These are phyloP conservation scores for Fukomys damarensis DNA, from an alignment of 2,113 vertebrate species.

Conservation along the genomic window DNA sequence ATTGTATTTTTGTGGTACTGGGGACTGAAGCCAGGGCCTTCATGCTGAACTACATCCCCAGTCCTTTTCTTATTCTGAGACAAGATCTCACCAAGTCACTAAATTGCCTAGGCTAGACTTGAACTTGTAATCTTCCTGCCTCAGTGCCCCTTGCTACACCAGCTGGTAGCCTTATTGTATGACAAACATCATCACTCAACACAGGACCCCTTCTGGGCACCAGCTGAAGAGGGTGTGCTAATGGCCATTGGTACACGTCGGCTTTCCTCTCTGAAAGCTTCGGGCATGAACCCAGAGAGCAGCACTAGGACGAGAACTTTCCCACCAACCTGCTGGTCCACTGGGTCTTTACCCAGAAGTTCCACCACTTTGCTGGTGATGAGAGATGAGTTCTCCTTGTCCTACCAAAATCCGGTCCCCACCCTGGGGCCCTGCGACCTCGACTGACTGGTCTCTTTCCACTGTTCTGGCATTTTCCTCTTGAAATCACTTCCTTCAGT, in stretches of 20 bases:
- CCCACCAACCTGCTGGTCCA: not conserved
- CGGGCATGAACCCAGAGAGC: not conserved
- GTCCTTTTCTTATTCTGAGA: not conserved
- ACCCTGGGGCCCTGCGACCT: no score
- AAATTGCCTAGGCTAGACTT: not conserved
- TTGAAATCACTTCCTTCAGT: not conserved
- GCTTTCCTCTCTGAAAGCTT: not conserved
- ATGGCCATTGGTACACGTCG: fast-evolving
- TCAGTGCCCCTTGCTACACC: not conserved
- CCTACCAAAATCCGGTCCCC: no score
- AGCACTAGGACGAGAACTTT: not conserved
- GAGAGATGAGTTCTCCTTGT: not conserved
- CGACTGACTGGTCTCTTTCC: not conserved
- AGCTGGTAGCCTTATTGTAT: not conserved
- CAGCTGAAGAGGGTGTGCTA: not conserved
- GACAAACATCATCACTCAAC: fast-evolving
- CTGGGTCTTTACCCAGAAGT: no score
- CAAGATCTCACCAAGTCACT: not conserved
- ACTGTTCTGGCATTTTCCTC: not conserved
- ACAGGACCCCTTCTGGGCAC: not conserved
- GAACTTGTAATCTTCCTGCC: not conserved
- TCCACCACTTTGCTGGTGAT: not conserved
- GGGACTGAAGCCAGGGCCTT: not conserved
- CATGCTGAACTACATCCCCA: not conserved
- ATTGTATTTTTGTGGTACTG: not conserved